A percentile compares a stretch with the other conserved stretches of the same genome.
These are phyloP conservation scores for Murina feae DNA, from an alignment of 2,113 vertebrate genomes.

Conservation along the genomic window DNA sequence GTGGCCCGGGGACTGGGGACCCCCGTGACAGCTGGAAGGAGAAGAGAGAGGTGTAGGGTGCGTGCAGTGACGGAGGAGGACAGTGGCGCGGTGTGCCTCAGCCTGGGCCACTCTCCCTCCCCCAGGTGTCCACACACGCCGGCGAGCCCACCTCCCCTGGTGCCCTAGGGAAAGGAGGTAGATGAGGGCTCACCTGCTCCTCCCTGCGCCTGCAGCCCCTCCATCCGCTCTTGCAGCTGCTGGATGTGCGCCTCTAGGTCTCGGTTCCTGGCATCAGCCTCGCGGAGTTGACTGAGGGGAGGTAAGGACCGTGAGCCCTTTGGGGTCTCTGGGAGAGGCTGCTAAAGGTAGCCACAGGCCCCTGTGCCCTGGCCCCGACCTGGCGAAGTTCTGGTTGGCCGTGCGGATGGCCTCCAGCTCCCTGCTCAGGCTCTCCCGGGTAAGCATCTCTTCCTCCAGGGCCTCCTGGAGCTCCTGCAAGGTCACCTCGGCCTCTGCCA, in stretches of 20 bases:
- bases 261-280: slow-evolving; percentile 71
- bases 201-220: slow-evolving; percentile 42
- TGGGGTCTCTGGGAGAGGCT: fast-evolving
- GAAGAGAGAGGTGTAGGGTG: slow-evolving; percentile 72
- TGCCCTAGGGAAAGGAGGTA: background rate
- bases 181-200: slow-evolving; percentile 21
- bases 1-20: slow-evolving; percentile 72
- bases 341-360: background rate
- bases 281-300: slow-evolving; percentile 66
- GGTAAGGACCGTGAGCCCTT: background rate
- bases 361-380: slow-evolving; percentile 26
- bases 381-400: slow-evolving; percentile 74
- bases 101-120: slow-evolving; percentile 49
- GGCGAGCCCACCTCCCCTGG: background rate
- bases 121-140: background rate
- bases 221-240: slow-evolving; percentile 70
- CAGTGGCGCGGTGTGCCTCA: slow-evolving; percentile 50
- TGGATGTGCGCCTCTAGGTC: slow-evolving; percentile 73
- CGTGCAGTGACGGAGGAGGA: slow-evolving; percentile 34
- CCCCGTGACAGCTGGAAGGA: slow-evolving; percentile 77
- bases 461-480: slow-evolving; percentile 70
- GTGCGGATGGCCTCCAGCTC: slow-evolving; percentile 71
- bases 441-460: slow-evolving; percentile 69
- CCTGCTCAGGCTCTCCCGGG: slow-evolving; percentile 62
- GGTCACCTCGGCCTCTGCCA: background rate